A percentile compares a stretch with the other conserved stretches of the same genome.
Conservation (phyloP, 37 sponge, comb jelly and placozoan species). For the Mnemiopsis leidyi region DNA sequence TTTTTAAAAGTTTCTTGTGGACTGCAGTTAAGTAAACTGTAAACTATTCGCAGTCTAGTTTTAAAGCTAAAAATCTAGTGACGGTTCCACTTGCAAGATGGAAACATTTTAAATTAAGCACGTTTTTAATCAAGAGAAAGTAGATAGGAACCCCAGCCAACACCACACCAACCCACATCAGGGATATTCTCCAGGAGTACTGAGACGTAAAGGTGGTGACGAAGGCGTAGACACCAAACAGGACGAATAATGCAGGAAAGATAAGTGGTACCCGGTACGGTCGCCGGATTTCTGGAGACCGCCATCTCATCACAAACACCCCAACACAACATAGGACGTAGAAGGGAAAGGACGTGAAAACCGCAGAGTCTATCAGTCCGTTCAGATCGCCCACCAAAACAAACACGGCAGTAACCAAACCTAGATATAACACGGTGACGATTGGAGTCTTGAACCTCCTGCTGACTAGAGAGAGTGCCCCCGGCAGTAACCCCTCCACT, state of each 20-base stretch:
- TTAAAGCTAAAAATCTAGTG: neutral
- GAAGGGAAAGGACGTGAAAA: neutral
- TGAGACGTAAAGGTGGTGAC: neutral
- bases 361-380: neutral
- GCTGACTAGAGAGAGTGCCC: neutral
- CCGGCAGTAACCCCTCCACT: neutral
- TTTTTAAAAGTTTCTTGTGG: too few relatives aligned
- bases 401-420: neutral
- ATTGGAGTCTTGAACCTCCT: slow-evolving; percentile 12
- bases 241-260: neutral
- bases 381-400: neutral
- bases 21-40: too few relatives aligned
- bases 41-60: neutral
- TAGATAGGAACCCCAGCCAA: slow-evolving; percentile 4
- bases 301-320: neutral
- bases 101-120: neutral
- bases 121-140: neutral
- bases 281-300: neutral
- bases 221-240: neutral
- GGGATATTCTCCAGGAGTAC: neutral
- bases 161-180: slow-evolving; percentile 1
- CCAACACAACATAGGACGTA: slow-evolving; percentile 1
- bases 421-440: neutral
- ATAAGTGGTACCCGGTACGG: neutral
- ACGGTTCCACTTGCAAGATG: neutral